These are phyloP conservation scores for Eudyptes chrysolophus DNA, from an alignment of 2,113 vertebrate genomes.

Conservation along the genomic window DNA sequence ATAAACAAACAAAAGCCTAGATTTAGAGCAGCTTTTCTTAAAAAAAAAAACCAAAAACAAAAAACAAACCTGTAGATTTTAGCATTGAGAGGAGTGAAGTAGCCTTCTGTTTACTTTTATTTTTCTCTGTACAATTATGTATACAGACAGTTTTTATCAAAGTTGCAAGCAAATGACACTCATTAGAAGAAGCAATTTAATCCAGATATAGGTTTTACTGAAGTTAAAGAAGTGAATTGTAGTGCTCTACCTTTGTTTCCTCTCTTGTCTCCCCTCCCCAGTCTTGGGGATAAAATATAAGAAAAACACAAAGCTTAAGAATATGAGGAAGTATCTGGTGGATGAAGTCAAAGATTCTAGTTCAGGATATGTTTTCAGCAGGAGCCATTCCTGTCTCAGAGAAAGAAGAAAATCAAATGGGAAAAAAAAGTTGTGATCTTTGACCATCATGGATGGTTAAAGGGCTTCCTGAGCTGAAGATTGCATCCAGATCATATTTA, in stretches of 20 bases:
- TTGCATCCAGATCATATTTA: background rate
- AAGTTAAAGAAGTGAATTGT: background rate
- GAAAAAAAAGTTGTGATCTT: background rate
- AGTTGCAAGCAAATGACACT: accelerated
- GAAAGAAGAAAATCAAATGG: background rate
- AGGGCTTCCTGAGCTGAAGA: background rate
- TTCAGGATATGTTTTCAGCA: background rate
- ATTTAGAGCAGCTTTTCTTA: background rate
- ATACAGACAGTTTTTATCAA: background rate
- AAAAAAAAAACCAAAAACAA: too few relatives aligned
- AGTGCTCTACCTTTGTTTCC: background rate
- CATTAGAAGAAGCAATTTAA: background rate
- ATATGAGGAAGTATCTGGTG: background rate
- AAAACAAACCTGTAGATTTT: background rate
- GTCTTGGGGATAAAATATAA: background rate
- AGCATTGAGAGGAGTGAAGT: background rate
- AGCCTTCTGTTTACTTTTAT: background rate
- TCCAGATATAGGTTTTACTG: background rate
- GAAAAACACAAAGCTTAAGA: background rate
- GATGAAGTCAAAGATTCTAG: background rate
- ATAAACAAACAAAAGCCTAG: background rate
- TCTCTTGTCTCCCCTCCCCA: background rate
- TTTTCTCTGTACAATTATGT: background rate
- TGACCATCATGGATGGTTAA: background rate
- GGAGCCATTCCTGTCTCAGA: background rate